phyloP scores from a whole-genome alignment of 2,113 vertebrate species.

The Taurulus bubalis region DNA sequence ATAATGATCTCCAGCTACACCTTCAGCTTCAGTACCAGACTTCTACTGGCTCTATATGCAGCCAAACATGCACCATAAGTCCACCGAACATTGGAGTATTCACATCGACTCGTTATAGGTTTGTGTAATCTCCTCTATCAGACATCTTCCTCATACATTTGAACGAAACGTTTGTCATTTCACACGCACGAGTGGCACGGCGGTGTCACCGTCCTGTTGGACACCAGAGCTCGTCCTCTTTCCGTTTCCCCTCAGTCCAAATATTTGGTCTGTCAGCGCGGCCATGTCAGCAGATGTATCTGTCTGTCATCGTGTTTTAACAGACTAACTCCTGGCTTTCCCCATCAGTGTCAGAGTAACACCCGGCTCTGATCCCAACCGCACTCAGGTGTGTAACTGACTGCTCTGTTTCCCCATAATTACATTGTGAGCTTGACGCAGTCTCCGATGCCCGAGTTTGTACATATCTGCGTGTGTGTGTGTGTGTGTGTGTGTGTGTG shows the following conservation, averaged over 20 bases:
- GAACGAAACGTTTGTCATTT: not conserved
- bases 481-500: constrained; percentile 18
- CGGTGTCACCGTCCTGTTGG: constrained; percentile 30
- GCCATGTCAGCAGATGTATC: constrained; percentile 69
- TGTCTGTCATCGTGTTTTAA: constrained; percentile 75
- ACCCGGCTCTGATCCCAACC: constrained; percentile 70
- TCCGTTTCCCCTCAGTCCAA: constrained; percentile 56
- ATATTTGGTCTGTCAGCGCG: constrained; percentile 70
- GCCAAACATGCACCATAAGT: not conserved
- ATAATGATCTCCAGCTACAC: not conserved
- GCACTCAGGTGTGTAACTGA: constrained; percentile 80
- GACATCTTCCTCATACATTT: constrained; percentile 3
- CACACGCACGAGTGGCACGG: constrained; percentile 29
- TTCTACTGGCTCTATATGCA: not conserved
- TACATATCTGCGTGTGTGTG: constrained; percentile 29
- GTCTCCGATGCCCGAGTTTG: constrained; percentile 57
- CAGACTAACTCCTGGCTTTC: constrained; percentile 76
- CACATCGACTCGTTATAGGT: not conserved
- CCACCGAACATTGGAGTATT: not conserved
- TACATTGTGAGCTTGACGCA: constrained; percentile 75
- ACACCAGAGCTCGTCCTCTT: constrained; percentile 33
- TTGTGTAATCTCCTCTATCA: constrained; percentile 1
- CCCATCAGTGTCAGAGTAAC: constrained; percentile 73
- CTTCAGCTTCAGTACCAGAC: constrained; percentile 1
- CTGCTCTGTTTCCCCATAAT: constrained; percentile 80